phyloP scores from a whole-genome alignment of 2,797 vertebrate genomes.

The Phyllotis vaccarum region DNA sequence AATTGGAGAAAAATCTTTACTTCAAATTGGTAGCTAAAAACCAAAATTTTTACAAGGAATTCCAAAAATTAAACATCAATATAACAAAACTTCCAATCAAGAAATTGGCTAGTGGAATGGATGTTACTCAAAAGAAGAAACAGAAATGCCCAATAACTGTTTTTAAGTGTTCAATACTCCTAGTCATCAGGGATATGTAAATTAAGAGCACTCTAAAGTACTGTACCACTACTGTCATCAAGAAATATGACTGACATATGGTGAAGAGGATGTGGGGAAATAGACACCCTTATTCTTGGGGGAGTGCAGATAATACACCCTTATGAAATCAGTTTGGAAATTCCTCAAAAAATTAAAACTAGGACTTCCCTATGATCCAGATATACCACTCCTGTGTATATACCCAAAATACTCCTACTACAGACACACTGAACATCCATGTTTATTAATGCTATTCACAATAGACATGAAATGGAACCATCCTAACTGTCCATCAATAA shows the following conservation, averaged over 20 bases:
- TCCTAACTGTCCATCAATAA: not conserved
- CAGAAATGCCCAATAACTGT: not conserved
- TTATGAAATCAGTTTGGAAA: not conserved
- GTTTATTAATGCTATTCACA: not conserved
- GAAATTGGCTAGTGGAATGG: not conserved
- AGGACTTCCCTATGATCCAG: not conserved
- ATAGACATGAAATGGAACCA: not conserved
- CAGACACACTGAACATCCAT: not conserved
- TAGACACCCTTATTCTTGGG: not conserved
- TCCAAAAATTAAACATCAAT: not conserved
- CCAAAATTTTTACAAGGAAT: not conserved
- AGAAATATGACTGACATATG: not conserved
- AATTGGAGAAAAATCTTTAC: not conserved
- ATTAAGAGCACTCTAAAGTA: not conserved
- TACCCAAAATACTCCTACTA: not conserved
- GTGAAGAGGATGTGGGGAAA: not conserved
- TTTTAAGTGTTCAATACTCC: not conserved
- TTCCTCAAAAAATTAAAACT: not conserved
- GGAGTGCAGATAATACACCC: not conserved
- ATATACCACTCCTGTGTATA: not conserved
- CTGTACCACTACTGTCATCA: not conserved
- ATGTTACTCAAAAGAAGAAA: not conserved
- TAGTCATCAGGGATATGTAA: not conserved
- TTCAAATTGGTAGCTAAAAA: not conserved
- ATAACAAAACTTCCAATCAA: not conserved